Evolutionary conservation across 2,888 invertebrate genomes (phyloP).

Genomic region (Caenorhabditis sp.): DNA sequence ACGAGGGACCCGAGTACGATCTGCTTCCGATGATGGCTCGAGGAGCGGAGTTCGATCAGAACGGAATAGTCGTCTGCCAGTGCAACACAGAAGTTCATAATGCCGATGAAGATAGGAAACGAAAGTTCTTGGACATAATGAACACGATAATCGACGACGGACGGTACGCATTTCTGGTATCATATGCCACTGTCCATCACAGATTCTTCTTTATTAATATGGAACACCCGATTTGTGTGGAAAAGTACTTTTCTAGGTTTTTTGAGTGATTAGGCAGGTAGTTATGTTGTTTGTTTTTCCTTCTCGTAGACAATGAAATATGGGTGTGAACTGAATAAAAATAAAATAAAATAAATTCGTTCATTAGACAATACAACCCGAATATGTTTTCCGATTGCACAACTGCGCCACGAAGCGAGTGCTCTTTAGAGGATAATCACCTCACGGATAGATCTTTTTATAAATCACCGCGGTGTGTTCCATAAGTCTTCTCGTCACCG

Average conservation of each 20-base stretch:
- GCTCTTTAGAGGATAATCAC: too few species aligned
- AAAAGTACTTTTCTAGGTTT: constrained; percentile 54
- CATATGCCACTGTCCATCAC: constrained; percentile 60
- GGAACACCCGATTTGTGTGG: constrained; percentile 56
- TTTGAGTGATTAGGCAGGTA: too few species aligned
- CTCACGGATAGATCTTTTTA: constrained; percentile 79
- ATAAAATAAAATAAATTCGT: not conserved
- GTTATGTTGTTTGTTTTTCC: too few species aligned
- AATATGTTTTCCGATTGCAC: constrained; percentile 1
- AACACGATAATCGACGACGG: constrained; percentile 52
- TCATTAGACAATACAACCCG: constrained; percentile 4
- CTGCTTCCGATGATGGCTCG: constrained; percentile 59
- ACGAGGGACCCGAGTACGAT: constrained; percentile 60
- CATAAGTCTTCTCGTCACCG: constrained; percentile 77
- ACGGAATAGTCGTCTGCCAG: constrained; percentile 50
- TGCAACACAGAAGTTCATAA: constrained; percentile 54
- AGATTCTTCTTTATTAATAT: constrained; percentile 54
- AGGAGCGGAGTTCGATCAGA: constrained; percentile 51
- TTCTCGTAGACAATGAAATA: not conserved
- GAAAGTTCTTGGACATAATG: constrained; percentile 45
- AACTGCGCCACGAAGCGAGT: not conserved
- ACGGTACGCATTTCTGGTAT: constrained; percentile 46
- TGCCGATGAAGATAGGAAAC: constrained; percentile 42
- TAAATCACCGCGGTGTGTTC: constrained; percentile 81
- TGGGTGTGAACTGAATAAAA: not conserved